Conservation (phyloP, 2,797 vertebrate genomes). For the Lithobates sylvaticus region DNA sequence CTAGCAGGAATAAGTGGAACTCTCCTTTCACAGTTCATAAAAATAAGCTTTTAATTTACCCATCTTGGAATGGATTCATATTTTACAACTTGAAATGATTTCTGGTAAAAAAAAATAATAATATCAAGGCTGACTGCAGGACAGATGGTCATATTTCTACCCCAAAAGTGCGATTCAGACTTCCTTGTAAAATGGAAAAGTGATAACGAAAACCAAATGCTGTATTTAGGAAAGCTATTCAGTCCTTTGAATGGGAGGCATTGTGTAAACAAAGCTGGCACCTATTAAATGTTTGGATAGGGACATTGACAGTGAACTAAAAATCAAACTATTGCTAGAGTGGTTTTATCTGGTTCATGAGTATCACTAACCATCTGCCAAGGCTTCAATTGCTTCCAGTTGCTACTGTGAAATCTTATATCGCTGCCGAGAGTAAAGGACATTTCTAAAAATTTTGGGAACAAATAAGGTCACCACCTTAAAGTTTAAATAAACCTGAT, state of each 20-base stretch:
- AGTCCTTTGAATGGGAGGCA: slow-evolving; percentile 22
- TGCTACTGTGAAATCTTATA: neutral
- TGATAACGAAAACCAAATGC: slow-evolving; percentile 50
- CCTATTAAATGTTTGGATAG: slow-evolving; percentile 32
- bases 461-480: no score
- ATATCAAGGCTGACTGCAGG: slow-evolving; percentile 4
- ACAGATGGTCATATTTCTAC: slow-evolving; percentile 42
- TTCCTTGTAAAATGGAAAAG: slow-evolving; percentile 39
- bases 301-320: slow-evolving; percentile 27
- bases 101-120: slow-evolving; percentile 5
- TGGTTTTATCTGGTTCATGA: slow-evolving; percentile 18
- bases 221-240: slow-evolving; percentile 16
- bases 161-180: slow-evolving; percentile 5
- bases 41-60: slow-evolving; percentile 32
- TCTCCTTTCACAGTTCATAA: slow-evolving; percentile 26
- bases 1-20: slow-evolving; percentile 4
- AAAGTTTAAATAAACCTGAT: no score
- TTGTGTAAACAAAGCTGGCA: slow-evolving; percentile 47
- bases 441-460: neutral
- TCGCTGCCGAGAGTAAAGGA: neutral
- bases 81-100: slow-evolving; percentile 26
- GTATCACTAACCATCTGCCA: slow-evolving; percentile 31
- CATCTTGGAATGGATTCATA: slow-evolving; percentile 31
- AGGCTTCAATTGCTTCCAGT: neutral
- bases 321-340: slow-evolving; percentile 15